phyloP scores from a whole-genome alignment of 2,797 vertebrate genomes.

The Characodon lateralis region DNA sequence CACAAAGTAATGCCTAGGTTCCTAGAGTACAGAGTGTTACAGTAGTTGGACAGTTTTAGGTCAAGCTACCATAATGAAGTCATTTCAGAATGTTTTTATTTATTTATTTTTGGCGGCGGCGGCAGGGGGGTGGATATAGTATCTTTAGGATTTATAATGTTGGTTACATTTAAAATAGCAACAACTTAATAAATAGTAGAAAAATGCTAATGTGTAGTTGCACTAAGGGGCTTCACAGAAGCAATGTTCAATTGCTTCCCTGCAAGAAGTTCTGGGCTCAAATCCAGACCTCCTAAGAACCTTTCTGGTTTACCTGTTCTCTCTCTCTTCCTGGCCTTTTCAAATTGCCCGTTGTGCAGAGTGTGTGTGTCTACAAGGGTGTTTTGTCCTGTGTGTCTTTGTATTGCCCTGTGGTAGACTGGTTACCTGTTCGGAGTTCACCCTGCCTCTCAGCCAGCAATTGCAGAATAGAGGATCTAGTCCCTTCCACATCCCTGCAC shows the following conservation, averaged over 20 bases:
- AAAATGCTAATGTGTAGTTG: neutral
- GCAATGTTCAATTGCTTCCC: neutral
- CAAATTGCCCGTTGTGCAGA: neutral
- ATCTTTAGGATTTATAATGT: neutral
- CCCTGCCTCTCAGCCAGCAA: neutral
- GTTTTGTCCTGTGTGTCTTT: neutral
- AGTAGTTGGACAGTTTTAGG: neutral
- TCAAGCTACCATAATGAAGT: neutral
- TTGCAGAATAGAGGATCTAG: neutral
- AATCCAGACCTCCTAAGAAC: neutral
- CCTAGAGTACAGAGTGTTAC: neutral
- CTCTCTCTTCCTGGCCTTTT: neutral
- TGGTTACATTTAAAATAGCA: neutral
- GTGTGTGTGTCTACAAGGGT: neutral
- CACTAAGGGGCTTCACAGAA: neutral
- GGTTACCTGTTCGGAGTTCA: neutral
- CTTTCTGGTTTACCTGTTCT: neutral
- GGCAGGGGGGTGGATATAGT: too few species aligned
- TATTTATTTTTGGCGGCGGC: neutral
- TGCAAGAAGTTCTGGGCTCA: neutral
- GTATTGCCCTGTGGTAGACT: neutral
- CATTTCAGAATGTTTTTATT: neutral
- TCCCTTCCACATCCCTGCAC: neutral
- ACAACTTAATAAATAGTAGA: neutral
- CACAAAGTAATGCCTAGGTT: neutral